Base-by-base conservation (phyloP, 2,113 vertebrate species). In the Psammodynastes pulverulentus region DNA sequence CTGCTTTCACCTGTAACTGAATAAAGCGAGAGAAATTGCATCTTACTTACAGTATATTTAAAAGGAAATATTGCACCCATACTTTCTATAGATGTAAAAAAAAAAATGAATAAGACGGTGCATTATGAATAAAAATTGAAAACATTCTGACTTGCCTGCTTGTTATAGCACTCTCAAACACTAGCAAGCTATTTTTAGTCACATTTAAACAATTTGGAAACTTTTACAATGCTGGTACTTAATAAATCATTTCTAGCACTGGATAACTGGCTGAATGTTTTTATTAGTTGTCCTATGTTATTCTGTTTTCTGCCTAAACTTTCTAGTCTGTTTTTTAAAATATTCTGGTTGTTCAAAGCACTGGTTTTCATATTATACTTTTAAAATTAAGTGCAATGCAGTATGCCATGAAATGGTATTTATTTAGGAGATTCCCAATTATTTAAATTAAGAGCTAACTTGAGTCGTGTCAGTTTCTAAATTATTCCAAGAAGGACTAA, bases 1-100 rank as follows among this genome's bases (percentile, higher is more conserved):
- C 91, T 87, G 90, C 88, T 56, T 95, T 90, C 72, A 92, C 91
- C 52, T 86, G 24, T 26, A 84, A 94, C 90, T 62, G 94, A 93
- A 88, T 88, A 62, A 94, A 87, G 34, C 84, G 45, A 23, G 10
- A 39, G 56, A 84, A 34, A 19, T 39, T 51, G 54, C 13, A 52
- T 62, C 23, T 34, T 34, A 72, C 62, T 72, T 79, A 43, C 6
- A 43, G 3, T 43, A 21, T 3, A 79, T 8, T 79, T 79, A 79
- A 79, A 21, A 43, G 7, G 3, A 79, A 79, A 43, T 79, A 79
- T 23, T 39, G 72, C 15, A 79, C 7, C 17, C 34, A 43, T 43
- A 21, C 84, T 87, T 88, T 54, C 26, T 84, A 5, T 5, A 34
- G 34, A 12, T 24, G 9, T 92, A n/a, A 89, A 46, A 72, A 53